Evolutionary conservation across 1,140 invertebrate genomes (phyloP).

Genomic region (Pseudachorutes palmiensis): DNA sequence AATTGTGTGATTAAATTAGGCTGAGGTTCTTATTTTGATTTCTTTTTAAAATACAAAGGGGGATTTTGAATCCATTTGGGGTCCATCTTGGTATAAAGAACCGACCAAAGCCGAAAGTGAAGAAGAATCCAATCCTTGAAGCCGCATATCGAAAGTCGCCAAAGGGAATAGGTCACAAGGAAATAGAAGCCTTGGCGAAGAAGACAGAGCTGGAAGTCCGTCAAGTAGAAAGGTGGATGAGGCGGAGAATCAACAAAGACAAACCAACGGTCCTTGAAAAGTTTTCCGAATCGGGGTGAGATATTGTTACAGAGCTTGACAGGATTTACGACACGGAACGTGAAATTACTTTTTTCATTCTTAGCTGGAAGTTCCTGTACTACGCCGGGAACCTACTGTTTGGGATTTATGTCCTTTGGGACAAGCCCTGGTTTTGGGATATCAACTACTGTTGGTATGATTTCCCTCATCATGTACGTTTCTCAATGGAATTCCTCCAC

Average conservation of each 20-base stretch:
- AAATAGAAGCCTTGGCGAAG: slow-evolving; percentile 66
- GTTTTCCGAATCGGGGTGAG: slow-evolving; percentile 76
- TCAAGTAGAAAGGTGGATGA: slow-evolving; percentile 82
- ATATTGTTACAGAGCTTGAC: too few relatives aligned
- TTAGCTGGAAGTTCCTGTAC: slow-evolving; percentile 72
- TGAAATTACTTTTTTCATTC: background rate
- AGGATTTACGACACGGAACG: background rate
- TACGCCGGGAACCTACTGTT: slow-evolving; percentile 75
- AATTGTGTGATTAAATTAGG: slow-evolving; percentile 1
- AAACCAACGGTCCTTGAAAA: slow-evolving; percentile 82
- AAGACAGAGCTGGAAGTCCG: slow-evolving; percentile 78
- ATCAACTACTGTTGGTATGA: slow-evolving; percentile 83
- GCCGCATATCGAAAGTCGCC: slow-evolving; percentile 56
- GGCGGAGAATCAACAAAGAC: slow-evolving; percentile 67
- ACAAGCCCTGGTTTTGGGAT: slow-evolving; percentile 91
- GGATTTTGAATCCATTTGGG: slow-evolving; percentile 64
- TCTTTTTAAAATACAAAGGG: background rate
- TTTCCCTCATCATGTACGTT: slow-evolving; percentile 48
- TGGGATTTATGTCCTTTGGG: slow-evolving; percentile 75
- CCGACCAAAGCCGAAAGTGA: slow-evolving; percentile 49
- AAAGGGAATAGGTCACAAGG: slow-evolving; percentile 65
- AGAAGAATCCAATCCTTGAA: slow-evolving; percentile 50
- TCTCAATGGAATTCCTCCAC: slow-evolving; percentile 3
- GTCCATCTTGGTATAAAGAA: slow-evolving; percentile 67
- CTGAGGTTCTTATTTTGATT: background rate